These are phyloP conservation scores for Ormia ochracea DNA, from an alignment of 2,888 invertebrate genomes.

Conservation along the genomic window DNA sequence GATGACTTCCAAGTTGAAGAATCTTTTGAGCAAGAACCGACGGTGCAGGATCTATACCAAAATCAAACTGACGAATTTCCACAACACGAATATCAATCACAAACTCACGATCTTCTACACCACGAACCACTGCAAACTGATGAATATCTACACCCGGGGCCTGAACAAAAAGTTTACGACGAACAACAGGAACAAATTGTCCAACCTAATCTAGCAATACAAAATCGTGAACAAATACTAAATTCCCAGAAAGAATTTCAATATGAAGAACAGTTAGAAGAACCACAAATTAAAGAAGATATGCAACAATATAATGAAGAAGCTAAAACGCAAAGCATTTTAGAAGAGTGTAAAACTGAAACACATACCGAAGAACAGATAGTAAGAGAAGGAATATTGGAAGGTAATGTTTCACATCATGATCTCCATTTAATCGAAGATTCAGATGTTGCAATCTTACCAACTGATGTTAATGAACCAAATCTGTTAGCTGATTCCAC, in stretches of 20 bases:
- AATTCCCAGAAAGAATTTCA: neutral
- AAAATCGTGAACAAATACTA: neutral
- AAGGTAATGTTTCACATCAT: neutral
- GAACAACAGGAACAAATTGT: neutral
- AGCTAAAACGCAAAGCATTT: neutral
- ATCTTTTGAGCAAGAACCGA: neutral
- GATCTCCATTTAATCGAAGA: neutral
- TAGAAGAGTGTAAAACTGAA: too few species aligned
- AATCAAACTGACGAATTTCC: neutral
- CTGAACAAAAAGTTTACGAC: neutral
- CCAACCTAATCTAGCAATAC: neutral
- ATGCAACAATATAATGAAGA: neutral
- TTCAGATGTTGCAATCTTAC: neutral
- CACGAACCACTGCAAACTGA: neutral
- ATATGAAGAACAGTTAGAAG: neutral
- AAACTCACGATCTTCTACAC: neutral
- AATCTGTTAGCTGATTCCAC: constrained; percentile 15
- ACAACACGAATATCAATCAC: neutral
- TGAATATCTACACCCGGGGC: too few species aligned
- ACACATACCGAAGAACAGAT: neutral
- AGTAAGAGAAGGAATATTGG: neutral
- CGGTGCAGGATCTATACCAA: neutral
- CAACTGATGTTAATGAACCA: neutral
- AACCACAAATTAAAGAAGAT: neutral
- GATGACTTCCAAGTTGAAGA: neutral